phyloP scores from a whole-genome alignment of 2,113 vertebrate species.

The Cyanoramphus novaezelandiae region DNA sequence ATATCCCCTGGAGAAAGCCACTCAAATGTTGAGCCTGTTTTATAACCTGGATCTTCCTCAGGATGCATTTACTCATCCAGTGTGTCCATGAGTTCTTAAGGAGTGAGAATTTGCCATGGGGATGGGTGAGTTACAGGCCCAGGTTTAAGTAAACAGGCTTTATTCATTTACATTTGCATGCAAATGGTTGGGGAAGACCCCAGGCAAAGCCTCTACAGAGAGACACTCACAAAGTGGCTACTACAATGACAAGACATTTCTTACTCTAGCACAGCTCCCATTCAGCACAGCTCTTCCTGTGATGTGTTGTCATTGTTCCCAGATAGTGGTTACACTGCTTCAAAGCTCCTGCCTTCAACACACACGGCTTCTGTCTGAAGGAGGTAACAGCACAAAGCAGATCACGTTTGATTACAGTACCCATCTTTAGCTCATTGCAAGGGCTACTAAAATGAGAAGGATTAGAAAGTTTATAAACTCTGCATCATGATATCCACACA shows the following conservation, averaged over 20 bases:
- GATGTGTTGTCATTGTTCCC: neutral
- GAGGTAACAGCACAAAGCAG: neutral
- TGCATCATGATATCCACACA: accelerated
- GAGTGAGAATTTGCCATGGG: neutral
- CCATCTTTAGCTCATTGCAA: neutral
- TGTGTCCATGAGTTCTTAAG: neutral
- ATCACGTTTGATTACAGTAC: neutral
- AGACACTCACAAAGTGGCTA: neutral
- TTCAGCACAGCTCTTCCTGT: neutral
- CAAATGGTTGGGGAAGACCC: neutral
- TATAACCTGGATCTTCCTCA: neutral
- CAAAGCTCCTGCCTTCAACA: neutral
- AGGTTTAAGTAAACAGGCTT: neutral
- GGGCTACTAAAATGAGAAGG: neutral
- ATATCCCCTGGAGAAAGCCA: neutral
- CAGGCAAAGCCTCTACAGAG: neutral
- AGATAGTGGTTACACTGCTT: neutral
- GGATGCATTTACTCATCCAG: neutral
- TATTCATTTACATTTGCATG: neutral
- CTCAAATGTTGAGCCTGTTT: neutral
- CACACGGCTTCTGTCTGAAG: neutral
- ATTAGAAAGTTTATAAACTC: neutral
- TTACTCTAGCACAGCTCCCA: neutral
- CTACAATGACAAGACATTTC: neutral
- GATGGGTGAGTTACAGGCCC: neutral